A percentile compares a stretch with the other conserved stretches of the same genome.
Conservation (phyloP, 2,888 invertebrate genomes). For the Mesorhabditis spiculigera region DNA sequence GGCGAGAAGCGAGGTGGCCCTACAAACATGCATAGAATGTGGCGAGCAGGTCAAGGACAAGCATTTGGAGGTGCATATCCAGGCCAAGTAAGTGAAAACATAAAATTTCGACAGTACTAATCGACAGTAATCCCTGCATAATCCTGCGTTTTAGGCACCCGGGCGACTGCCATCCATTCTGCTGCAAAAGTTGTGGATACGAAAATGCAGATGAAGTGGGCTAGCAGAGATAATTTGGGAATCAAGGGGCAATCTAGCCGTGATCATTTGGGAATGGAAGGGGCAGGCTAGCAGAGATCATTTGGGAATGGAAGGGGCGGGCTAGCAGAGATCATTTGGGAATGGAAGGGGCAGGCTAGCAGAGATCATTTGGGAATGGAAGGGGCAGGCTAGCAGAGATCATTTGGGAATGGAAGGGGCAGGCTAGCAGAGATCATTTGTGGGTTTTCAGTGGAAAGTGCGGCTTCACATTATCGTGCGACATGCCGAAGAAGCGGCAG, state of each 20-base stretch:
- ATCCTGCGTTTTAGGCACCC: background rate
- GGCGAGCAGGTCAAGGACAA: constrained; percentile 9
- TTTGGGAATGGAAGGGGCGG: no score
- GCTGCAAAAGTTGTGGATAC: constrained; percentile 14
- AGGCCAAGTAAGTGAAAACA: background rate
- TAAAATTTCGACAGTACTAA: background rate
- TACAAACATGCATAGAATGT: constrained; percentile 13
- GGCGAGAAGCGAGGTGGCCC: background rate
- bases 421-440: background rate
- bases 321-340: no score
- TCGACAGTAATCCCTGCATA: background rate
- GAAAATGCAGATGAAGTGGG: constrained; percentile 13
- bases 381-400: no score
- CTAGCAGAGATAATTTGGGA: no score
- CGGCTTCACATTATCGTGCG: constrained; percentile 12
- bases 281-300: no score
- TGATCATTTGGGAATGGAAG: no score
- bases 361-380: no score
- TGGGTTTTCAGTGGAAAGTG: constrained; percentile 15
- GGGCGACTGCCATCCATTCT: constrained; percentile 9
- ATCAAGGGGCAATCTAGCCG: background rate
- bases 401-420: no score
- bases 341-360: no score
- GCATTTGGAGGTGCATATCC: background rate
- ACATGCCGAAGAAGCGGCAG: constrained; percentile 9